A percentile compares a stretch with the other conserved stretches of the same genome.
Evolutionary conservation across 2,113 vertebrate genomes (phyloP).

Genomic region (Ophiodon elongatus): DNA sequence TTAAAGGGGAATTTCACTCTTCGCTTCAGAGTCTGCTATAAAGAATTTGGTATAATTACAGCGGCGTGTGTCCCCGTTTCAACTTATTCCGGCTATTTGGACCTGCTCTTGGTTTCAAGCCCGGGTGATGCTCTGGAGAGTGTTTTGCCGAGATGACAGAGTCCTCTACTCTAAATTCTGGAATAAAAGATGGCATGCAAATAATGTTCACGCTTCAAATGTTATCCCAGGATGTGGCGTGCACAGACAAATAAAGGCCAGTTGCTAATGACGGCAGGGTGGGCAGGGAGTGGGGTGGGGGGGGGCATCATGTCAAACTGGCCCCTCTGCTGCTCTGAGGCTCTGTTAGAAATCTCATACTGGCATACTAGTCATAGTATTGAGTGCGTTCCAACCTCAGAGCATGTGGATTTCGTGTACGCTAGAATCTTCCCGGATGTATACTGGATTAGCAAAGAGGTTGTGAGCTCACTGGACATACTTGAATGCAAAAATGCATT

Average conservation of each 20-base stretch:
- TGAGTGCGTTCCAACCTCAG: not conserved
- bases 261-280: not conserved
- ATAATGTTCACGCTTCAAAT: not conserved
- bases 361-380: not conserved
- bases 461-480: not conserved
- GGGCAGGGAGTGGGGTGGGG: not conserved
- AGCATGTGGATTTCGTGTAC: not conserved
- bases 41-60: constrained; percentile 34
- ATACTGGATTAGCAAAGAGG: not conserved
- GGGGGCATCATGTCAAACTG: not conserved
- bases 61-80: not conserved
- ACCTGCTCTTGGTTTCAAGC: constrained; percentile 1
- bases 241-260: not conserved
- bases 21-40: constrained; percentile 21
- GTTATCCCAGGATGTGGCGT: not conserved
- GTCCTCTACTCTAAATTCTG: not conserved
- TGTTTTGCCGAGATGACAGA: not conserved
- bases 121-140: not conserved
- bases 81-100: constrained; percentile 14
- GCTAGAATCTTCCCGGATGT: not conserved
- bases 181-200: not conserved
- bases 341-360: no score
- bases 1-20: constrained; percentile 52
- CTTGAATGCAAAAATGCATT: no score
- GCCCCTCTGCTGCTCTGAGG: no score